A percentile compares a stretch with the other conserved stretches of the same genome.
Evolutionary conservation across 1,140 invertebrate species (phyloP).

Genomic region (Rhopalosiphum padi): DNA sequence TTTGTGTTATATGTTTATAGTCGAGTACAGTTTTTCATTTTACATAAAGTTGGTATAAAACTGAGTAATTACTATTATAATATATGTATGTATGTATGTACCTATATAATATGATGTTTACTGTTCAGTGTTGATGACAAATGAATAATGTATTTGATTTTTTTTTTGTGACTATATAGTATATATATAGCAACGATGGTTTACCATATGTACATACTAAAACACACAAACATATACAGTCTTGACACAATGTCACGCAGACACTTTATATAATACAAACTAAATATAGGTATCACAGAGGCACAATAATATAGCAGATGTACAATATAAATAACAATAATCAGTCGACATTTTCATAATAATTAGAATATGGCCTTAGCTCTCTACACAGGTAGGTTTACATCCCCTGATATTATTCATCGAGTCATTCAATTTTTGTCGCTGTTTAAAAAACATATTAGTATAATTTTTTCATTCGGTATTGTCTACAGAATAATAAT

Average conservation of each 20-base stretch:
- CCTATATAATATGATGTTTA: not conserved
- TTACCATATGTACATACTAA: not conserved
- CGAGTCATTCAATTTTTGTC: not conserved
- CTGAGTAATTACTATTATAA: not conserved
- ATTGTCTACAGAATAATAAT: not conserved
- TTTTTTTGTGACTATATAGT: not conserved
- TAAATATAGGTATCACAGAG: not conserved
- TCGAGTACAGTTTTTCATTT: not conserved
- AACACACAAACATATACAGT: not conserved
- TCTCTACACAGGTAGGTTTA: not conserved
- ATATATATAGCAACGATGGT: not conserved
- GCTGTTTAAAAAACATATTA: not conserved
- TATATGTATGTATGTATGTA: not conserved
- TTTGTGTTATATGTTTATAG: not conserved
- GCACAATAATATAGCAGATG: not conserved
- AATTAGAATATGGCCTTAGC: not conserved
- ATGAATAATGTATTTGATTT: constrained; percentile 14
- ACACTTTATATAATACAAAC: not conserved
- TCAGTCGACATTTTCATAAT: not conserved
- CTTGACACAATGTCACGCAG: not conserved
- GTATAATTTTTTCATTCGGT: not conserved
- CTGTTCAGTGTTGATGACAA: not conserved
- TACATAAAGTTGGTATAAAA: not conserved
- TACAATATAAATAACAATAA: not conserved
- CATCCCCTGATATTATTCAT: not conserved